Percentiles rank a stretch among this genome's conserved stretches.
These are phyloP conservation scores for Fukomys damarensis DNA, from an alignment of 2,113 vertebrate species.

Conservation along the genomic window DNA sequence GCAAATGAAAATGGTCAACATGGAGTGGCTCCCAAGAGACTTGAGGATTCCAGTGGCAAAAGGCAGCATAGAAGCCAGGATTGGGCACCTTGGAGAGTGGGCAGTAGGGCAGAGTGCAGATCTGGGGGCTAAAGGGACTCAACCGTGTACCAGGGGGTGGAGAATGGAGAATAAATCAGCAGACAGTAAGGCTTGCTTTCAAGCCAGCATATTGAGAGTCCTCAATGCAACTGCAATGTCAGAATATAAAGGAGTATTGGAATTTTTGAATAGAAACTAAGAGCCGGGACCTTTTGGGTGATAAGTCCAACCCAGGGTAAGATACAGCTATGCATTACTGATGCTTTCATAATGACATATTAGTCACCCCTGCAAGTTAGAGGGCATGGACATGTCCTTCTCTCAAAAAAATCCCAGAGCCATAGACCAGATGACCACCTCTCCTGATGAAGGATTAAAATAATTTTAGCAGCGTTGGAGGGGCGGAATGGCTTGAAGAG, in stretches of 20 bases:
- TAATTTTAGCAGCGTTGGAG: too few relatives aligned
- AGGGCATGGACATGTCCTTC: fast-evolving
- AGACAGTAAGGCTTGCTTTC: fast-evolving
- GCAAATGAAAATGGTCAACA: background rate
- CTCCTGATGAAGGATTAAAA: background rate
- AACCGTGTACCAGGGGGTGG: fast-evolving
- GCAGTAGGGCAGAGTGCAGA: fast-evolving
- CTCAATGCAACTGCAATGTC: fast-evolving
- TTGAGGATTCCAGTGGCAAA: background rate
- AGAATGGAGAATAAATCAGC: fast-evolving
- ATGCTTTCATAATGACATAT: background rate
- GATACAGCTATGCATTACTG: background rate
- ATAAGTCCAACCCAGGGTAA: background rate
- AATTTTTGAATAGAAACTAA: background rate
- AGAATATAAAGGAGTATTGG: fast-evolving
- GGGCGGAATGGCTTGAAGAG: background rate
- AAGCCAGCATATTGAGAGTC: background rate
- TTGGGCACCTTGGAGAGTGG: fast-evolving
- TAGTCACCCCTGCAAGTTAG: background rate
- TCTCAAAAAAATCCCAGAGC: background rate
- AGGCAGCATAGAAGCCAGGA: fast-evolving
- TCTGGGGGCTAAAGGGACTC: background rate
- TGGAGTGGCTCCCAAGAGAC: background rate
- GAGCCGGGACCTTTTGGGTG: background rate
- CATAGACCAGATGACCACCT: background rate